phyloP scores from a whole-genome alignment of 1,140 invertebrate species.

The Calosoma granatense region DNA sequence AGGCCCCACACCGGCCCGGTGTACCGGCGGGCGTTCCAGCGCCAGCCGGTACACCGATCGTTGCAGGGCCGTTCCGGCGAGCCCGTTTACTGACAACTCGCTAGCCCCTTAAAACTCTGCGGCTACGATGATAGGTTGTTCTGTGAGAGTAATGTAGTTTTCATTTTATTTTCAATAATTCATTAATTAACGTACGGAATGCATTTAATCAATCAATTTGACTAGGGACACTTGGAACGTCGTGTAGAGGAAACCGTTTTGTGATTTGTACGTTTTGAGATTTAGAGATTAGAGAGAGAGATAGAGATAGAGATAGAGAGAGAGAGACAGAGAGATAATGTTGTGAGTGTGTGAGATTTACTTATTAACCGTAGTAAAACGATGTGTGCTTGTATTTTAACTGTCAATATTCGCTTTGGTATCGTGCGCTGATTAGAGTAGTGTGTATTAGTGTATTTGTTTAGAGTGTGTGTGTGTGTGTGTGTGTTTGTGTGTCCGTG shows the following conservation, averaged over 20 bases:
- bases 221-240: not conserved
- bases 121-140: not conserved
- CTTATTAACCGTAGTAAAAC: not conserved
- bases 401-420: not conserved
- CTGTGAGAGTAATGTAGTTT: not conserved
- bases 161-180: not conserved
- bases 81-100: constrained; percentile 14
- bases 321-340: not conserved
- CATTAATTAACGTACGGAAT: constrained; percentile 2
- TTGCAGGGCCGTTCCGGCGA: constrained; percentile 13
- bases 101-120: constrained; percentile 2
- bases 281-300: not conserved
- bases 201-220: constrained; percentile 1
- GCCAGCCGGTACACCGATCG: constrained; percentile 14
- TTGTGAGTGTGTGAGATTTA: not conserved
- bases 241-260: not conserved
- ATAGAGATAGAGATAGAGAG: not conserved
- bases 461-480: not conserved
- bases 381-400: not conserved
- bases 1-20: constrained; percentile 14
- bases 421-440: not conserved
- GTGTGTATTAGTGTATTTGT: not conserved
- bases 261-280: not conserved
- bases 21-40: constrained; percentile 13
- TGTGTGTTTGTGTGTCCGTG: not conserved